Evolutionary conservation across 2,797 vertebrate species (phyloP).

Genomic region (Iguana delicatissima): DNA sequence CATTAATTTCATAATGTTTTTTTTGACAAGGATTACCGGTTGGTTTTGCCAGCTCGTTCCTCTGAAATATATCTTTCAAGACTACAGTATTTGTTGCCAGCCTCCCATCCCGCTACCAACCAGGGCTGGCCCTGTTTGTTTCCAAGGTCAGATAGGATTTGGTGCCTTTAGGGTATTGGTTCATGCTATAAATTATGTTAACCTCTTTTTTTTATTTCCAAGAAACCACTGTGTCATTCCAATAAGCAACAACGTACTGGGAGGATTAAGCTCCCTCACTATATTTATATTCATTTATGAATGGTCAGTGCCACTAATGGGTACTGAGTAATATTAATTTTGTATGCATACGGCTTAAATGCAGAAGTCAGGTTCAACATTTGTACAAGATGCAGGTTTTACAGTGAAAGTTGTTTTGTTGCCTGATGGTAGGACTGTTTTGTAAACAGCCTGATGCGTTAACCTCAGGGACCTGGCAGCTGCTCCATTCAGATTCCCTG

Average conservation of each 20-base stretch:
- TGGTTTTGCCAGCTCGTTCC: no score
- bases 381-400: slow-evolving; percentile 45
- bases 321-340: slow-evolving; percentile 24
- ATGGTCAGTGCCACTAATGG: slow-evolving; percentile 8
- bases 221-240: slow-evolving; percentile 37
- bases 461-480: slow-evolving; percentile 75
- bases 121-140: no score
- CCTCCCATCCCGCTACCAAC: no score
- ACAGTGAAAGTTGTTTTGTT: slow-evolving; percentile 62
- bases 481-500: slow-evolving; percentile 73
- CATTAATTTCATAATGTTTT: no score
- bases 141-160: no score
- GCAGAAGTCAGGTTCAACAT: background rate
- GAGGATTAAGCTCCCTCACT: background rate
- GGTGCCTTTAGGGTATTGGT: no score
- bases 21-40: no score
- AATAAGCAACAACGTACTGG: background rate
- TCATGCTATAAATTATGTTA: slow-evolving; percentile 54
- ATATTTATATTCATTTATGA: slow-evolving; percentile 2
- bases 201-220: background rate
- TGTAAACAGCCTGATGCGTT: slow-evolving; percentile 79
- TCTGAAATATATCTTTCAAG: no score
- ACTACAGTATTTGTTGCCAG: no score
- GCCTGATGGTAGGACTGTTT: slow-evolving; percentile 64
- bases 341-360: background rate